Evolutionary conservation across 2,888 invertebrate genomes (phyloP), one percentile per base, ranked within the genome.

Genomic region (Leptarthrus brevirostris): DNA sequence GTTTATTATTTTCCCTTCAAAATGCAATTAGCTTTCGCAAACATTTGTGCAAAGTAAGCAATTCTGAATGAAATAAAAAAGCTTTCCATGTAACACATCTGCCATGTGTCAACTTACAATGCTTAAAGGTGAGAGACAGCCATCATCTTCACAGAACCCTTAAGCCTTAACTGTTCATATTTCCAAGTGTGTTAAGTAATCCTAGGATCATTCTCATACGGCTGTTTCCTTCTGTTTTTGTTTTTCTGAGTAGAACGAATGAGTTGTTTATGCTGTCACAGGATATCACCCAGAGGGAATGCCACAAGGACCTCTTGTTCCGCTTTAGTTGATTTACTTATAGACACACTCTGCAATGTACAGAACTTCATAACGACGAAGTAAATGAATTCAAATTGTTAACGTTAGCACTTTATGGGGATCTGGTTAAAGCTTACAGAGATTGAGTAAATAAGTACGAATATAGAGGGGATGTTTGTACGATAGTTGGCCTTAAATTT

Each of bases 251-350:
- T 40, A 56, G 34, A 66, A 56, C 72, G 74, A 72, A 74, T 72
- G 72, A 74, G 66, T 72, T 74, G 74, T 74, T 74, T 74, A 72
- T 72, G 36, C 72, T 74, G 72, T 74, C 69, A 69, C 56, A 74
- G 58, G 69, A 74, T 69, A 74, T 61, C 49, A 36, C 58, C 74
- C 72, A 24, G 20, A 56, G 72, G 74, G 74, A 69, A 69, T 69
- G 69, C 56, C 61, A 18, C 24, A 47, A 66, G 64, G 40, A 66
- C 16, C 64, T 36, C 22, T 26, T 47, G 26, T 66, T 14, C 18
- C 44, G n/a, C 36, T 24, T 40, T 12, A 40, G 36, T 61, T 61
- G 61, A 61, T 61, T 61, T 66, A 66, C 64, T 40, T 16, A 24
- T 66, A 44, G 36, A 36, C 58, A 30, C 16, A 36, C 30, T 20